phyloP scores from a whole-genome alignment of 2,797 vertebrate genomes.

The Remorina albescens region DNA sequence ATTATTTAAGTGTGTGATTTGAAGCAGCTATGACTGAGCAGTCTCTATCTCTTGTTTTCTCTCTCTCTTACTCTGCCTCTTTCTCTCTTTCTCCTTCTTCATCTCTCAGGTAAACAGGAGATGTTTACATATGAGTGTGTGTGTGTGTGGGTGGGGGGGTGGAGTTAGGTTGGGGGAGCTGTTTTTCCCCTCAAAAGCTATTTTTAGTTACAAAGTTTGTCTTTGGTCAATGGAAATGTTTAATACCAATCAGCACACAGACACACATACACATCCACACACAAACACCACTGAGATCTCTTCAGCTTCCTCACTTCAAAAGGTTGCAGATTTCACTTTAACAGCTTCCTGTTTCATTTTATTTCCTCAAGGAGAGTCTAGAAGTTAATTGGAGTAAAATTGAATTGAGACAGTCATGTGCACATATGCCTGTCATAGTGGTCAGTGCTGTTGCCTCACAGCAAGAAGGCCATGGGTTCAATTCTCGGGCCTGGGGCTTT shows the following conservation, averaged over 20 bases:
- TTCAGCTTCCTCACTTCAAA: neutral
- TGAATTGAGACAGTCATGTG: too few species aligned
- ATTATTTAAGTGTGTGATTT: slow-evolving; percentile 73
- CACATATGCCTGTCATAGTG: too few species aligned
- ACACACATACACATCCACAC: slow-evolving; percentile 21
- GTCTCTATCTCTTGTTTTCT: slow-evolving; percentile 17
- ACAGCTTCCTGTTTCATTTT: too few species aligned
- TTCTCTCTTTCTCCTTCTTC: slow-evolving; percentile 23
- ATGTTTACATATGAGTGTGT: slow-evolving; percentile 62
- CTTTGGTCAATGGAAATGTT: slow-evolving; percentile 70
- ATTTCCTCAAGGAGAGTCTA: too few species aligned
- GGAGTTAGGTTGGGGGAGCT: too few species aligned
- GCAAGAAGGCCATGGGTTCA: too few species aligned
- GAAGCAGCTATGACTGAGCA: slow-evolving; percentile 39
- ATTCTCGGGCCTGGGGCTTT: too few species aligned
- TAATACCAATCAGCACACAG: slow-evolving; percentile 39
- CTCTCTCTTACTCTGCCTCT: slow-evolving; percentile 23
- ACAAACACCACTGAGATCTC: neutral
- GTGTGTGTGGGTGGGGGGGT: too few species aligned
- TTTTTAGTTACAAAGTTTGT: slow-evolving; percentile 70
- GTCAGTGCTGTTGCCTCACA: too few species aligned
- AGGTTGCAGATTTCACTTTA: too few species aligned
- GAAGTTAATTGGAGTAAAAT: too few species aligned
- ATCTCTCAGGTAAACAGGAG: slow-evolving; percentile 59
- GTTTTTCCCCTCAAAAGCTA: slow-evolving; percentile 32